These are phyloP conservation scores for Ceryle rudis DNA, from an alignment of 2,797 vertebrate genomes.

Conservation along the genomic window DNA sequence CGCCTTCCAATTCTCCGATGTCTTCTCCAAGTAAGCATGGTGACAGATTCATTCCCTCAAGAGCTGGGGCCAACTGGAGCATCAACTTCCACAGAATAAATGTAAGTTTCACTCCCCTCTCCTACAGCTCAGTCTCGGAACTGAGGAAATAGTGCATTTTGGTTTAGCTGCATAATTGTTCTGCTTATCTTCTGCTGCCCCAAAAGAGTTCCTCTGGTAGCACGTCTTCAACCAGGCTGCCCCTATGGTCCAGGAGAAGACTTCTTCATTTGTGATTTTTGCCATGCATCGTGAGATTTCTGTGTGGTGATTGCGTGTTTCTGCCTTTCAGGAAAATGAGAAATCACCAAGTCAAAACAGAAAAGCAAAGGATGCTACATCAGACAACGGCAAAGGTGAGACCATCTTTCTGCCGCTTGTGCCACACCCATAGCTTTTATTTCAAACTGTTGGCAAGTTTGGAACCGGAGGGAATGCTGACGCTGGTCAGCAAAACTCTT, in stretches of 20 bases:
- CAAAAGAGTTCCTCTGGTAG: background rate
- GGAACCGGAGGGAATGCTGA: rapidly evolving
- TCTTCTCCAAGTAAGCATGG: conserved; percentile 98
- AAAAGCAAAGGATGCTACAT: conserved; percentile 97
- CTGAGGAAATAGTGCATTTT: background rate
- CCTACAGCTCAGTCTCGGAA: background rate
- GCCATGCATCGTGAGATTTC: background rate
- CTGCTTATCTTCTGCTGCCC: background rate
- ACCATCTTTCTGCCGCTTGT: background rate
- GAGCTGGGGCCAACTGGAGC: conserved; percentile 98
- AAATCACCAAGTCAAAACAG: conserved; percentile 98
- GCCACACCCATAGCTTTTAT: background rate
- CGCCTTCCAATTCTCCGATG: conserved; percentile 93
- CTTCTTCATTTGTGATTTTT: background rate
- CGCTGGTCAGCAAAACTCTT: background rate
- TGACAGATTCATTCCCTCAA: conserved; percentile 96
- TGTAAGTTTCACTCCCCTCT: conserved; percentile 76
- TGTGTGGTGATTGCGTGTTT: background rate
- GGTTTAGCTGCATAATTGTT: background rate
- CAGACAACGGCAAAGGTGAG: conserved; percentile 96
- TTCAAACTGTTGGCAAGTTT: background rate
- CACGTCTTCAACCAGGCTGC: background rate
- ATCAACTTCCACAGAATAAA: conserved; percentile 99
- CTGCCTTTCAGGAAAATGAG: conserved; percentile 90
- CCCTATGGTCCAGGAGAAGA: background rate